Percentiles rank a stretch among this genome's conserved stretches.
Evolutionary conservation across 2,797 vertebrate species (phyloP).

Genomic region (Helarctos malayanus): DNA sequence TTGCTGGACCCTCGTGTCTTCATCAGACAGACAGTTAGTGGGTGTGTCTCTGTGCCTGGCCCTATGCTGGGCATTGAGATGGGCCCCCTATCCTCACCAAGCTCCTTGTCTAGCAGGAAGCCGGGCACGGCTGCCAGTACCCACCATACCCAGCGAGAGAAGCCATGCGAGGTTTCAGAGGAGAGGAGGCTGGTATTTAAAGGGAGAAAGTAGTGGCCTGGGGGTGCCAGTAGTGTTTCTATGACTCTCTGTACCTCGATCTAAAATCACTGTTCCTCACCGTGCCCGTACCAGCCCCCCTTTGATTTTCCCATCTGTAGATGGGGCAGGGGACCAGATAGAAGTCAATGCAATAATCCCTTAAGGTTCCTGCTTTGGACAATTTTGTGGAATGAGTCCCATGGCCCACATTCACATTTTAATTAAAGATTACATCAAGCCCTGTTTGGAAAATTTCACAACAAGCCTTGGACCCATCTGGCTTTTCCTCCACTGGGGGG

Average conservation of each 20-base stretch:
- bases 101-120: background rate
- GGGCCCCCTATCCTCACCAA: background rate
- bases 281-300: background rate
- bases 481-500: background rate
- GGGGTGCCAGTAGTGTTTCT: accelerated
- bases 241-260: background rate
- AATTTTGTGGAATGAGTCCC: background rate
- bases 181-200: background rate
- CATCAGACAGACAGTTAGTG: background rate
- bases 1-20: background rate
- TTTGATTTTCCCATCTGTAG: background rate
- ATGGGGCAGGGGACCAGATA: background rate
- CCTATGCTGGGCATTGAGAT: background rate
- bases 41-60: background rate
- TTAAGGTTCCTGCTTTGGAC: background rate
- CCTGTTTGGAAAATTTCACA: constrained; percentile 41
- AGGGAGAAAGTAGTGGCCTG: background rate
- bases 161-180: too few species aligned
- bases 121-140: background rate
- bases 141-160: background rate
- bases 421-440: constrained; percentile 2
- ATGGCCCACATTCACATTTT: background rate
- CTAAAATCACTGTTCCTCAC: background rate
- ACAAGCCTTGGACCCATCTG: constrained; percentile 4
- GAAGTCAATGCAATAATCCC: background rate